These are phyloP conservation scores for Heterodera filipjevi DNA, from an alignment of 2,888 invertebrate genomes.

Conservation along the genomic window DNA sequence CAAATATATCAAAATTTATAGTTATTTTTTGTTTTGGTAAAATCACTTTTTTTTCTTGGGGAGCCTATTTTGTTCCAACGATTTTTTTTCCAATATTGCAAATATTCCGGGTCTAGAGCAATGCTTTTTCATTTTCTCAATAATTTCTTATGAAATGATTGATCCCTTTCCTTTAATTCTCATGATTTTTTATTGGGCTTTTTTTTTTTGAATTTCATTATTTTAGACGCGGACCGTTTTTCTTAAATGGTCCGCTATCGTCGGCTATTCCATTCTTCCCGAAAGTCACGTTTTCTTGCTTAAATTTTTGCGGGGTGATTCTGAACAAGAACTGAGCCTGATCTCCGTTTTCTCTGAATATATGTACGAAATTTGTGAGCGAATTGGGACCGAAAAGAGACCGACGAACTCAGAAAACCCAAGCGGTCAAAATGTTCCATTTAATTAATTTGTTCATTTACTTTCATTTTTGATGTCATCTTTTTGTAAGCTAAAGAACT, in stretches of 20 bases:
- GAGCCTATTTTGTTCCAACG: no score
- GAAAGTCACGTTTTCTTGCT: conserved; percentile 22
- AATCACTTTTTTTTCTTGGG: no score
- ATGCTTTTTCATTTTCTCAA: no score
- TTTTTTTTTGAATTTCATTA: no score
- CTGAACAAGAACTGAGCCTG: conserved; percentile 21
- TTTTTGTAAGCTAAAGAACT: no score
- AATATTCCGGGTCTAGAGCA: no score
- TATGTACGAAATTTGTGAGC: conserved; percentile 86
- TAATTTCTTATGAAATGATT: no score
- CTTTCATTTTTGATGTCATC: neutral
- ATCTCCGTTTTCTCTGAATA: conserved; percentile 77
- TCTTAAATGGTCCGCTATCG: conserved; percentile 35
- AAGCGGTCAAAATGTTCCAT: neutral
- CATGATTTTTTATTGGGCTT: no score
- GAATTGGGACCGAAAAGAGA: conserved; percentile 37
- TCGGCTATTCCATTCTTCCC: conserved; percentile 34
- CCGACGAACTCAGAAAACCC: neutral
- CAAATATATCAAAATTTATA: no score
- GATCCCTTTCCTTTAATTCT: no score
- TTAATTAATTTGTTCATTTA: neutral
- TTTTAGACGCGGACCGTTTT: conserved; percentile 33
- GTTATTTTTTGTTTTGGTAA: no score
- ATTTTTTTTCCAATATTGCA: no score
- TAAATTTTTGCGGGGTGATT: conserved; percentile 18